Percentiles rank a stretch among this genome's conserved stretches.
Conservation (phyloP, 2,797 vertebrate species). For the Squalus acanthias region DNA sequence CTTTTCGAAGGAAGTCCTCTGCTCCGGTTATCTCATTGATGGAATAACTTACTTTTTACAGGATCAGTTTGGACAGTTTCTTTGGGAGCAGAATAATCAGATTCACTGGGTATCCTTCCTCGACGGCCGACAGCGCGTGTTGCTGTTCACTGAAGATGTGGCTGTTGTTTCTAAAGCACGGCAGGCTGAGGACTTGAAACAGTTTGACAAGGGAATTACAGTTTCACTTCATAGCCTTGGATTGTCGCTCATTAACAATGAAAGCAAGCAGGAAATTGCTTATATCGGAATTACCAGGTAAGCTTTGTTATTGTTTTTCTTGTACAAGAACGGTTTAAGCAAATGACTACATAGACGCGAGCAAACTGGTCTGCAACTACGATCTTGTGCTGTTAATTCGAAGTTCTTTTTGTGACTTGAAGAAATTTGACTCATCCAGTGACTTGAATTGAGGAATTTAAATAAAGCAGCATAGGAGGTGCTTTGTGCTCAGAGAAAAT, state of each 20-base stretch:
- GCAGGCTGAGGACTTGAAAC: slow-evolving; percentile 89
- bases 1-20: not conserved
- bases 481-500: not conserved
- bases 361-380: not conserved
- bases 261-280: slow-evolving; percentile 78
- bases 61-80: slow-evolving; percentile 85
- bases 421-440: not conserved
- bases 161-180: slow-evolving; percentile 81
- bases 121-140: slow-evolving; percentile 83
- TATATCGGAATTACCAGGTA: slow-evolving; percentile 92
- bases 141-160: slow-evolving; percentile 89
- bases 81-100: slow-evolving; percentile 68
- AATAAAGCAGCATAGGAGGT: not conserved
- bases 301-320: not conserved
- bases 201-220: slow-evolving; percentile 79
- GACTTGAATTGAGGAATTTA: not conserved
- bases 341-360: not conserved
- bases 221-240: slow-evolving; percentile 86
- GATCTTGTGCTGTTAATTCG: not conserved
- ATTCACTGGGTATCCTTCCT: slow-evolving; percentile 94
- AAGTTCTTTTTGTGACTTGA: not conserved
- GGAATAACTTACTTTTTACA: slow-evolving; percentile 45
- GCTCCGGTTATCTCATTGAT: not conserved
- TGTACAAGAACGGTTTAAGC: not conserved
- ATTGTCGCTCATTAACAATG: slow-evolving; percentile 84